A percentile compares a stretch with the other conserved stretches of the same genome.
Conservation (phyloP, 53 echinoderm and acorn worm species). For the Luidia sarsii region DNA sequence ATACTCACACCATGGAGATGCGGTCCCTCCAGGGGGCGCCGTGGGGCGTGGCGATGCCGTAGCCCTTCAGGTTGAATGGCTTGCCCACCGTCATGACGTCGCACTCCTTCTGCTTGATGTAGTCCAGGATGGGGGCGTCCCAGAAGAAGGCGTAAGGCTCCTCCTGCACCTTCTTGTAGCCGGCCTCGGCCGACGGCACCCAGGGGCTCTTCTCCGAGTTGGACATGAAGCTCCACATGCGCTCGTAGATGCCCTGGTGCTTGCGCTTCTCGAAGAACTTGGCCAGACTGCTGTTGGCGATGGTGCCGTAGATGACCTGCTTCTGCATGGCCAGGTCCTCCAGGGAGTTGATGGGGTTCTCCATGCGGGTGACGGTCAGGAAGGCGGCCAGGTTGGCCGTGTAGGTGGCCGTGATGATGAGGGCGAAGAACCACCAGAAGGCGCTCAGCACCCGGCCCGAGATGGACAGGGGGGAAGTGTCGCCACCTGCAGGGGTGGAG, state of each 20-base stretch:
- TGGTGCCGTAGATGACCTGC: constrained; percentile 83
- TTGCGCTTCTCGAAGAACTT: constrained; percentile 82
- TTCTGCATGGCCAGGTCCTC: constrained; percentile 95
- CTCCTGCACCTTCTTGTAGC: constrained; percentile 76
- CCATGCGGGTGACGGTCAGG: constrained; percentile 97
- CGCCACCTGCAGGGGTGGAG: constrained; percentile 81
- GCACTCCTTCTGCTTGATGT: constrained; percentile 96
- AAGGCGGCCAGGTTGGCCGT: constrained; percentile 99
- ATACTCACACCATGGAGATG: constrained; percentile 95
- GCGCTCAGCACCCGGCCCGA: constrained; percentile 97
- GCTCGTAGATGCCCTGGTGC: constrained; percentile 70
- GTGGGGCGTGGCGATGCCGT: constrained; percentile 97
- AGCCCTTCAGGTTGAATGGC: constrained; percentile 97
- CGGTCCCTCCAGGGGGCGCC: constrained; percentile 82
- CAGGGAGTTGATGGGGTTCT: constrained; percentile 93
- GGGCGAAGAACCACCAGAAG: constrained; percentile 99
- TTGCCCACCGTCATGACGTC: constrained; percentile 97
- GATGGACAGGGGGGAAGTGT: constrained; percentile 92
- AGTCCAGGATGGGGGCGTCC: constrained; percentile 99
- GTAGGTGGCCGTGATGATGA: constrained; percentile 97
- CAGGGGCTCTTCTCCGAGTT: constrained; percentile 51
- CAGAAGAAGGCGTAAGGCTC: constrained; percentile 97
- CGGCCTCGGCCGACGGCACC: constrained; percentile 81
- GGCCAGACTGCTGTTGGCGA: constrained; percentile 89
- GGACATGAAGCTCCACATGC: constrained; percentile 90